Evolutionary conservation across 2,797 vertebrate species (phyloP), one percentile per base, ranked within the genome.

Genomic region (Enteromius radiatus): DNA sequence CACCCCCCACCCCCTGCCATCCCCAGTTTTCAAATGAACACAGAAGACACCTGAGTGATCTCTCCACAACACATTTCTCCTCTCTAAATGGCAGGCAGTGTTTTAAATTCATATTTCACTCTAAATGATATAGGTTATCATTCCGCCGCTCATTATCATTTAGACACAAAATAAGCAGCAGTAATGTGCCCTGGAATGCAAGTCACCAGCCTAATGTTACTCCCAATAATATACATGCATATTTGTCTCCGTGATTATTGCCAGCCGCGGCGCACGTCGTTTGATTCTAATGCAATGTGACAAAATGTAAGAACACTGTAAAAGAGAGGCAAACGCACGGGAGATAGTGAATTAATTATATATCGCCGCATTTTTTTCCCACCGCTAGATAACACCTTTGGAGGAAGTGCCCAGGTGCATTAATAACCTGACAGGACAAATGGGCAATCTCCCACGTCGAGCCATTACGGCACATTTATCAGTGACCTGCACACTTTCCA

Each of bases 401-500:
- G 92, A 93, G 90, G 90, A 93, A 93, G 90, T 93, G 94, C 91
- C 93, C 92, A 91, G 90, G 94, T 94, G 92, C 93, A 94, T 95
- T 95, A 94, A 92, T 92, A 93, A 91, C 92, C 82, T 92, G 92
- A 94, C 93, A 93, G 94, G 93, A 94, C 93, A 93, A 93, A 93
- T 91, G 91, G 93, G 91, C 92, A 94, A 95, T 95, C 93, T 94
- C 91, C 90, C 86, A 93, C 93, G 93, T 93, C 92, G 92, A 94
- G 93, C 93, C 93, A 95, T 94, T 95, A 95, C 88, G 89, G 90
- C 92, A 92, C 93, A 93, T 95, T 95, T 94, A 95, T 95, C 94
- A 94, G 93, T 94, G 94, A 95, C 94, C 94, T 89, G 70, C 91
- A 84, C 81, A 89, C 91, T 93, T 93, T 92, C 91, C 92, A 93